Evolutionary conservation across 2,888 invertebrate species (phyloP), one percentile per base, ranked within the genome.

Genomic region (Plagodis pulveraria): DNA sequence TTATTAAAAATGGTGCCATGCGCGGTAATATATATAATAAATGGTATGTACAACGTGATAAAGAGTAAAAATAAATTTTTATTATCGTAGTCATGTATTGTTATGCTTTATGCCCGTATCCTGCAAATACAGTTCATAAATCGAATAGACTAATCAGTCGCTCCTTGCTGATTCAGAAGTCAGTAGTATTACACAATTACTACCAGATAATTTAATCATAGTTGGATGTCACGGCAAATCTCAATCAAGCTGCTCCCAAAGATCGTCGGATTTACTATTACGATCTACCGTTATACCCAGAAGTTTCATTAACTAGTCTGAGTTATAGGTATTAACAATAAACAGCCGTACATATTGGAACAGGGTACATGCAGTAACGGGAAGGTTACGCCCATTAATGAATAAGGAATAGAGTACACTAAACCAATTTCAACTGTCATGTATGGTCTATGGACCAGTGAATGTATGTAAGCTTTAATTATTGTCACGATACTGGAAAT

Each of bases 261-360:
- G 57, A 58, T 59, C 52, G 59, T 46, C 61, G 59, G 56, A 59
- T 65, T 66, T 62, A 65, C 54, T 65, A 58, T 62, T 65, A 65
- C 61, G 56, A 61, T 65, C 63, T 43, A 59, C 57, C 62, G 50
- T 63, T 59, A 62, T 56, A 62, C 53, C 69, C 63, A 56, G 59
- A 52, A 60, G 64, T 63, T 69, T 66, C 60, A 63, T 66, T 63
- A 66, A 60, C 64, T 56, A 65, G 62, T 58, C 57, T 44, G 57
- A 63, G 59, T 66, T 58, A 62, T 58, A 62, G 62, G 52, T 59
- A 63, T 67, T 63, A 63, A 65, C 57, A 64, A 63, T 67, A 59
- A 67, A 63, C 63, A 61, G 59, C 53, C 36, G 61, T 58, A 61
- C 58, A 58, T 61, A 64, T 45, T 50, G 50, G 34, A 55, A 55